These are phyloP conservation scores for Mungos mungo DNA, from an alignment of 2,113 vertebrate species.

Conservation along the genomic window DNA sequence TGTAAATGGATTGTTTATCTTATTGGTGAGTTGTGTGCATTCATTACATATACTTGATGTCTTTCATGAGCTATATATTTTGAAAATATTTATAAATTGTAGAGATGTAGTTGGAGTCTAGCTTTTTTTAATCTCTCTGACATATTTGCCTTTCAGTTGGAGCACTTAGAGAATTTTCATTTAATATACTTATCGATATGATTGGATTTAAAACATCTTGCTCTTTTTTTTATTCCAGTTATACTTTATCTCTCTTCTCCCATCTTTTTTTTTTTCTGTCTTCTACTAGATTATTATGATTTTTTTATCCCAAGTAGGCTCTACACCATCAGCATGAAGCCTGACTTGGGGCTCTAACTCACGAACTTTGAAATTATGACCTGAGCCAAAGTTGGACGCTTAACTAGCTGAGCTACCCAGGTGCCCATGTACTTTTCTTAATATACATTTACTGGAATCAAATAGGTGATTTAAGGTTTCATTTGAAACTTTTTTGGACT, in stretches of 20 bases:
- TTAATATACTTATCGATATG: neutral
- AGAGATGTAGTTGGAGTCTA: neutral
- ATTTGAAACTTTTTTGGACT: neutral
- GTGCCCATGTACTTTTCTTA: neutral
- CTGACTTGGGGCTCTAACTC: no score
- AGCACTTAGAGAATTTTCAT: neutral
- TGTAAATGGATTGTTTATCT: neutral
- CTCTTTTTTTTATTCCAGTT: neutral
- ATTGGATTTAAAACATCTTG: neutral
- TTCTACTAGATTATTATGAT: neutral
- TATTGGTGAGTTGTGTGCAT: neutral
- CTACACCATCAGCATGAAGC: no score
- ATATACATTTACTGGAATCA: neutral
- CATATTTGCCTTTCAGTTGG: neutral
- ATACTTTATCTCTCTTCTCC: neutral
- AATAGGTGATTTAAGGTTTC: neutral
- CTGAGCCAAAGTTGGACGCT: no score
- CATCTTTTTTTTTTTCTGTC: neutral
- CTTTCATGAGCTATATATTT: neutral
- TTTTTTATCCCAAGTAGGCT: neutral
- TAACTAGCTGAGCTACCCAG: no score
- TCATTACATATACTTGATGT: neutral
- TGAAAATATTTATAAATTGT: neutral
- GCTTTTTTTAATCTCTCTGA: neutral
- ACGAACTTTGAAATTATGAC: no score